Evolutionary conservation across 2,888 invertebrate genomes (phyloP), one percentile per base, ranked within the genome.

Genomic region (Trachelus stipa): DNA sequence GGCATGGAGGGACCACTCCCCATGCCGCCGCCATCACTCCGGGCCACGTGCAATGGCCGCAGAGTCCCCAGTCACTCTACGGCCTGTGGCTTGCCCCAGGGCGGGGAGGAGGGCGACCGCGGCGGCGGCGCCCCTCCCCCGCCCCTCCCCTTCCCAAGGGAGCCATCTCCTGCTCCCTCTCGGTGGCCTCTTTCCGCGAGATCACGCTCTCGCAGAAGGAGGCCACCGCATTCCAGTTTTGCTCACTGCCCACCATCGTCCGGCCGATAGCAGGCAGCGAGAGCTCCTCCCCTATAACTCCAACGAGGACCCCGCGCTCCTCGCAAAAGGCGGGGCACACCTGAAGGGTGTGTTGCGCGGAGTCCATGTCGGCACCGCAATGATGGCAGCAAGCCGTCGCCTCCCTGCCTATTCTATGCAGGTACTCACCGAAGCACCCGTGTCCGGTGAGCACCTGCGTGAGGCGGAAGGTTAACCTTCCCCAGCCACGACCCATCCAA

Each of bases 371-470:
- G 2, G 69, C 69, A 1, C 23, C 69, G 12, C 69, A 69, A 3
- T 69, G 69, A 2, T 69, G 69, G 69, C 69, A n/a, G 0, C 12
- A 3, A 1, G 69, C 12, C 69, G 69, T 15, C 69, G 23, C n/a
- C 11, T 69, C 69, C 23, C 69, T 30, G 23, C 31, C 69, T 1
- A 69, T 69, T 3, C 23, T 11, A 12, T 12, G 12, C 69, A 69
- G 69, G 69, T 69, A 69, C 69, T 69, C 31, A 1, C 69, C 23
- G 69, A 69, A 69, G 11, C 69, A 15, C 1, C n/a, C 69, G 1
- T 69, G 69, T n/a, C 69, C 69, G 69, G n/a, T 3, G 31, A 69
- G 69, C 69, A 69, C 69, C 69, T 69, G 37, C 37, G 37, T 12
- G 37, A 37, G 37, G 12, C 37, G 12, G 12, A 37, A 37, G 37